Percentiles rank a stretch among this genome's conserved stretches.
These are phyloP conservation scores for Dendrolimus houi DNA, from an alignment of 2,888 invertebrate genomes.

Conservation along the genomic window DNA sequence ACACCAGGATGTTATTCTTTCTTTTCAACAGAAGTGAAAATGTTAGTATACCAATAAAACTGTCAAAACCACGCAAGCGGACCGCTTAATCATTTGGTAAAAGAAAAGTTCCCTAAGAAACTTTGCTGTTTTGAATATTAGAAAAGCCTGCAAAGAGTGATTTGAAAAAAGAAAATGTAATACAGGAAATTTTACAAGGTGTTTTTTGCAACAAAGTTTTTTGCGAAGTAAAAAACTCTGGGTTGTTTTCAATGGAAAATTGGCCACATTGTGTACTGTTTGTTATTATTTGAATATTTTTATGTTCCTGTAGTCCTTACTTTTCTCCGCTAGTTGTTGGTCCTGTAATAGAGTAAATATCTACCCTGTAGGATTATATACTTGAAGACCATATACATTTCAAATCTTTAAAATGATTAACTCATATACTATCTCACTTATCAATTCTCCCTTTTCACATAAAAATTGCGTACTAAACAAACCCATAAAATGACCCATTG, in stretches of 20 bases:
- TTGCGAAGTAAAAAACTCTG: neutral
- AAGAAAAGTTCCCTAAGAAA: neutral
- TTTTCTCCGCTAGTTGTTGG: no score
- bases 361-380: no score
- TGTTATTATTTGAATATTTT: no score
- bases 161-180: neutral
- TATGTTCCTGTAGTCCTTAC: no score
- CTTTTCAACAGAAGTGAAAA: neutral
- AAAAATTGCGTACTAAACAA: no score
- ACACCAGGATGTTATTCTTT: neutral
- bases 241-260: neutral
- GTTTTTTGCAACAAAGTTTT: neutral
- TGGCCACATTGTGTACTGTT: neutral
- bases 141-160: neutral
- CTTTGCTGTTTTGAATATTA: neutral
- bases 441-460: no score
- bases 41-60: constrained; percentile 7
- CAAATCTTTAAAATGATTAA: no score
- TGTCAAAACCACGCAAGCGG: neutral
- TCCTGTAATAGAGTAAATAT: no score
- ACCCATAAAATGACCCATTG: no score
- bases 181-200: neutral
- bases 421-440: no score
- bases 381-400: no score
- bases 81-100: neutral